Evolutionary conservation across 2,113 vertebrate species (phyloP).

Genomic region (Chitala chitala): DNA sequence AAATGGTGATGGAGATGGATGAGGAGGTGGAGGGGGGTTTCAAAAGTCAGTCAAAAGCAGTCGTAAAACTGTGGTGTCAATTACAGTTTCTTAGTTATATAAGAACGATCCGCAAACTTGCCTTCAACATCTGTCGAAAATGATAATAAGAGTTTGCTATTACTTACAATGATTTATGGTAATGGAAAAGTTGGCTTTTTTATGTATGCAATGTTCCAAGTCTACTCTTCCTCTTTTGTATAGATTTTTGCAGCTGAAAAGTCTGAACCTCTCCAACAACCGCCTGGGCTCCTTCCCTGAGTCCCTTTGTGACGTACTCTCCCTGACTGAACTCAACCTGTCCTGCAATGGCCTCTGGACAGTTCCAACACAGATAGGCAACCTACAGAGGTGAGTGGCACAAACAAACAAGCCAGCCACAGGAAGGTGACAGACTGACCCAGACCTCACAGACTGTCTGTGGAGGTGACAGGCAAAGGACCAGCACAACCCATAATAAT

Average conservation of each 20-base stretch:
- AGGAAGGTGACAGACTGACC: too few species aligned
- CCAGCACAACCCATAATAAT: background rate
- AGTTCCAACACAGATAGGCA: constrained; percentile 73
- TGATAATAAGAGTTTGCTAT: too few species aligned
- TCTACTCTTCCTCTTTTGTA: constrained; percentile 33
- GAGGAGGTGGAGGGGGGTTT: too few species aligned
- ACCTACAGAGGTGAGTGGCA: constrained; percentile 74
- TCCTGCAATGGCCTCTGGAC: constrained; percentile 79
- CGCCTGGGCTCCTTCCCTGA: constrained; percentile 82
- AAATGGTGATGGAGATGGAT: too few species aligned
- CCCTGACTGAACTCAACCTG: constrained; percentile 84
- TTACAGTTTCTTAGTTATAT: too few species aligned
- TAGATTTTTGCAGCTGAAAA: constrained; percentile 92
- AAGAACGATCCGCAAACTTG: too few species aligned
- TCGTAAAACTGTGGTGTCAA: too few species aligned
- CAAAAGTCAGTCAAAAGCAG: too few species aligned
- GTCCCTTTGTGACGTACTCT: constrained; percentile 80
- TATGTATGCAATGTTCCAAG: background rate
- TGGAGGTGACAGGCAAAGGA: background rate
- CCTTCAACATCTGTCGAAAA: too few species aligned
- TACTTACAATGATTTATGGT: background rate
- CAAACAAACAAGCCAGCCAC: background rate
- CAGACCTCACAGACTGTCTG: background rate
- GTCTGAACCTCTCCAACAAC: constrained; percentile 90
- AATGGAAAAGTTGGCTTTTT: background rate